Evolutionary conservation across 2,113 vertebrate genomes (phyloP), one percentile per base, ranked within the genome.

Genomic region (Stercorarius parasiticus): DNA sequence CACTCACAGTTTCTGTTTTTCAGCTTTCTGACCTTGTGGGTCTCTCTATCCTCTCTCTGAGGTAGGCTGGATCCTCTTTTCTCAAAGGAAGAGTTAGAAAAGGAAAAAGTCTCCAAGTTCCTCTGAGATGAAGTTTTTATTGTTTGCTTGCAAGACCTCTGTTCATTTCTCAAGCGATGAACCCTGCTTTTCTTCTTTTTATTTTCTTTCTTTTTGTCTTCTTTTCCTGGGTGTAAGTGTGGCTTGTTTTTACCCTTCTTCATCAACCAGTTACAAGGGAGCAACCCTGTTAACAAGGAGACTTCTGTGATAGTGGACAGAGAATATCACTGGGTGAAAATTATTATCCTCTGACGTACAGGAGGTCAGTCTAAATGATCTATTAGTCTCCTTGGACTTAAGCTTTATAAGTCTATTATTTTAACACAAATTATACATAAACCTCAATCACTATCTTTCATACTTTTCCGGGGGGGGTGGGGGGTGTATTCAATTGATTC

Each of bases 351-450:
- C n/a, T 91, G 59, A 55, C 73, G 56, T 38, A 55, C 9, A 86
- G 16, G 13, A 86, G 59, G 83, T 94, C 91, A 91, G 56, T 36
- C 43, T 34, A 76, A 55, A 79, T 79, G 69, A 94, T 79, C 10
- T 85, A 79, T 71, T 95, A 74, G 52, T 94, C 61, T 21, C 83
- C 29, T 47, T 88, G 78, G 81, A 87, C 15, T 52, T 42, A 40
- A 76, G 58, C 3, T 52, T 91, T 79, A 43, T 32, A 78, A 67
- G 38, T 58, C 59, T 74, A 61, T 79, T 67, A 82, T 59, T 93
- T 94, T 76, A 87, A 94, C 47, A 59, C 23, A 90, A 79, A 87
- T 74, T 76, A 64, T 82, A 88, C 87, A 72, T 94, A 89, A 91
- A 86, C 14, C 11, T 82, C 73, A 76, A 17, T 55, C 25, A 38